phyloP scores from a whole-genome alignment of 2,797 vertebrate species.

The Menidia menidia region DNA sequence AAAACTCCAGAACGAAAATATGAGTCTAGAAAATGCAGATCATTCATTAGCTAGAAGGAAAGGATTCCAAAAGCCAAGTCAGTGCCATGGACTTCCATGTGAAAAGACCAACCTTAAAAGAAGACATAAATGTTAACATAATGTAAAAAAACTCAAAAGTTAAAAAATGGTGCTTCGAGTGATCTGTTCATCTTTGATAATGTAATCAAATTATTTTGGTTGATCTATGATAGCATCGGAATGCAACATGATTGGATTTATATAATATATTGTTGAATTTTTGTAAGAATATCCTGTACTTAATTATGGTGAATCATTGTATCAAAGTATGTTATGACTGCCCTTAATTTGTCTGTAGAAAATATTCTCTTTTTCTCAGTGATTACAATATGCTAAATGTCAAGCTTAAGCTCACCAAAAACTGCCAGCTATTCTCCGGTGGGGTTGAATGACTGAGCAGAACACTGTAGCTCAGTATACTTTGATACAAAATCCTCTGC shows the following conservation, averaged over 20 bases:
- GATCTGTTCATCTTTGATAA: not conserved
- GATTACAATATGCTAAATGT: not conserved
- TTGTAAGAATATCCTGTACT: not conserved
- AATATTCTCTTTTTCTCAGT: too few relatives aligned
- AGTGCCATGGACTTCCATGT: not conserved
- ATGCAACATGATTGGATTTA: too few relatives aligned
- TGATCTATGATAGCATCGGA: too few relatives aligned
- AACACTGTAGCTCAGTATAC: constrained; percentile 1
- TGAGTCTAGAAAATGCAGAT: not conserved
- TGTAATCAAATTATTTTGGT: too few relatives aligned
- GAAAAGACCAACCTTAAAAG: not conserved
- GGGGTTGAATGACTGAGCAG: constrained; percentile 11
- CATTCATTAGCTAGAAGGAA: not conserved
- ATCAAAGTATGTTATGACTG: too few relatives aligned
- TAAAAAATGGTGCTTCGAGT: not conserved
- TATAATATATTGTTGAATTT: not conserved
- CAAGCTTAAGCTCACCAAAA: constrained; percentile 9
- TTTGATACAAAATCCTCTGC: not conserved
- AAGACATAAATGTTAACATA: not conserved
- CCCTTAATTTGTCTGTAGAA: too few relatives aligned
- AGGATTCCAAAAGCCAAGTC: too few relatives aligned
- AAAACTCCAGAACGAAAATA: not conserved
- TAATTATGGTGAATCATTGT: not conserved
- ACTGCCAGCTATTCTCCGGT: not conserved
- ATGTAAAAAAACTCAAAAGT: not conserved